Conservation (phyloP, 2,888 invertebrate species). For the Drosophila niveifrons region DNA sequence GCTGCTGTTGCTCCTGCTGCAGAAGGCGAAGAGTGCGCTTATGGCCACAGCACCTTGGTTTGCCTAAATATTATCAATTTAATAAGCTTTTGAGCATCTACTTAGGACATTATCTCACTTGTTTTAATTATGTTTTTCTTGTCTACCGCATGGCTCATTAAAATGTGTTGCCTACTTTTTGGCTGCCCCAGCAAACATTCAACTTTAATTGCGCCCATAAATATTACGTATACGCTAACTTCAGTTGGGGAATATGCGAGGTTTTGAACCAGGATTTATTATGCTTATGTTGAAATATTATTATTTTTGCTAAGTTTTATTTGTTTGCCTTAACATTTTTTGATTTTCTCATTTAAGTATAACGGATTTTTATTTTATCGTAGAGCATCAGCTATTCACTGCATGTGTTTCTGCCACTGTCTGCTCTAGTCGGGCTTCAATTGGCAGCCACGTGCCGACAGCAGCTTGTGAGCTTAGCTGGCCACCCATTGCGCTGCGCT, state of each 20-base stretch:
- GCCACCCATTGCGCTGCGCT: slow-evolving; percentile 36
- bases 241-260: not conserved
- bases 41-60: slow-evolving; percentile 8
- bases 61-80: slow-evolving; percentile 53
- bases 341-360: not conserved
- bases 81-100: slow-evolving; percentile 40
- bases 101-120: slow-evolving; percentile 37
- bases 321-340: not conserved
- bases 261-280: not conserved
- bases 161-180: slow-evolving; percentile 64
- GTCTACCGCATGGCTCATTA: slow-evolving; percentile 53
- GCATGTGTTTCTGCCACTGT: not conserved
- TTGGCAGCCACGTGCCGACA: slow-evolving; percentile 68
- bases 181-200: slow-evolving; percentile 53
- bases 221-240: slow-evolving; percentile 47
- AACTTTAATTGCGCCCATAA: slow-evolving; percentile 71
- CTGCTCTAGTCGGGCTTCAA: slow-evolving; percentile 31
- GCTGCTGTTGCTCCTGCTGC: not conserved
- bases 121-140: slow-evolving; percentile 68
- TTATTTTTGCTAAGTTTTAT: not conserved
- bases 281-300: not conserved
- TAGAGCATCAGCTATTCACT: slow-evolving; percentile 30
- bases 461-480: slow-evolving; percentile 45
- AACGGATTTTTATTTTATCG: not conserved
- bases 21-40: not conserved